These are phyloP conservation scores for Pelosia muscerda DNA, from an alignment of 2,888 invertebrate species.

Conservation along the genomic window DNA sequence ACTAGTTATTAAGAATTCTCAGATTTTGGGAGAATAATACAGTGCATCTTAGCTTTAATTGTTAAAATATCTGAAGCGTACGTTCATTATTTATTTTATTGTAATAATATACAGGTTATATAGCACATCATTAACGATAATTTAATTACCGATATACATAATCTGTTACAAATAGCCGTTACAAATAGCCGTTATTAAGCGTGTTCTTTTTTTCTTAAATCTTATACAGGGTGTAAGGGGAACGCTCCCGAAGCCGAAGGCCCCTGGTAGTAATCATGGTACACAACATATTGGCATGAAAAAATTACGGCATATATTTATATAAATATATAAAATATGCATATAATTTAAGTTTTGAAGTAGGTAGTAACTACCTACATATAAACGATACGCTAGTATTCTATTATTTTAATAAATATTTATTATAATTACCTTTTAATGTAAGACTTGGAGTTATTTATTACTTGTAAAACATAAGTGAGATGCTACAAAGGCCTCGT, in stretches of 20 bases:
- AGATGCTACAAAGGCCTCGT: background rate
- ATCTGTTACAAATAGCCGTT: background rate
- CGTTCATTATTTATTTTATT: constrained; percentile 15
- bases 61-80: constrained; percentile 15
- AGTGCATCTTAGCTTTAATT: background rate
- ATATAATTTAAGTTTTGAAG: too few species aligned
- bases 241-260: too few species aligned
- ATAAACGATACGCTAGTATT: too few species aligned
- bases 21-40: background rate
- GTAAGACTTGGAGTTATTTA: background rate
- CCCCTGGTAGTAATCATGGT: too few species aligned
- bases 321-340: too few species aligned
- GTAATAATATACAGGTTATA: constrained; percentile 15
- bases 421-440: too few species aligned
- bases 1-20: background rate
- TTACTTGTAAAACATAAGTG: background rate
- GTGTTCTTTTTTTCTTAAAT: background rate
- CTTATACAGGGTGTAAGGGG: too few species aligned
- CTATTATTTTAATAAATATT: too few species aligned
- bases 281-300: too few species aligned
- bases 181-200: constrained; percentile 10
- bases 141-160: constrained; percentile 10
- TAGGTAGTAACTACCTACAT: too few species aligned
- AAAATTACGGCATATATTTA: too few species aligned
- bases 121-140: constrained; percentile 4